Evolutionary conservation across 1,140 invertebrate species (phyloP).

Genomic region (Drosophila ogumai): DNA sequence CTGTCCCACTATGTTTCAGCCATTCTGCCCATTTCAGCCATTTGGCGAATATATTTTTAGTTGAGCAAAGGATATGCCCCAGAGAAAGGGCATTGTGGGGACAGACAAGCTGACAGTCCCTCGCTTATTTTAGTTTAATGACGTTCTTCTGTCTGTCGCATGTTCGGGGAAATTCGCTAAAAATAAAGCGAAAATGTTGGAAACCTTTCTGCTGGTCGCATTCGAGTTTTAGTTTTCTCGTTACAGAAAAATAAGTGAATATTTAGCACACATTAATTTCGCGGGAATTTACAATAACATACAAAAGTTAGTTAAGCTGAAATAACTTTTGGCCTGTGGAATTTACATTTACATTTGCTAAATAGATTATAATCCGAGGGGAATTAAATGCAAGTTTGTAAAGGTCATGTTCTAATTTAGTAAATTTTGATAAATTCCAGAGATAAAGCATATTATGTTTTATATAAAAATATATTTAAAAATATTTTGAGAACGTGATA

Average conservation of each 20-base stretch:
- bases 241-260: conserved; percentile 1
- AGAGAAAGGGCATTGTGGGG: conserved; percentile 4
- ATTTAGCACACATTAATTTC: conserved; percentile 6
- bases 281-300: background rate
- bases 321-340: background rate
- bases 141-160: conserved; percentile 61
- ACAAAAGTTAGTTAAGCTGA: background rate
- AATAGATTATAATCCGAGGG: background rate
- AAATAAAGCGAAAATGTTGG: conserved; percentile 7
- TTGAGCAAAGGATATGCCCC: conserved; percentile 16
- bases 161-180: conserved; percentile 17
- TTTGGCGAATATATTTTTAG: conserved; percentile 61
- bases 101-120: conserved; percentile 11
- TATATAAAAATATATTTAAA: background rate
- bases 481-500: background rate
- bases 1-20: conserved; percentile 19
- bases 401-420: background rate
- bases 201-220: conserved; percentile 24
- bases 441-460: background rate
- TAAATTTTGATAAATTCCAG: background rate
- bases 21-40: conserved; percentile 35
- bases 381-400: background rate
- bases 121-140: conserved; percentile 73
- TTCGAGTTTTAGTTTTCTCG: conserved; percentile 19
- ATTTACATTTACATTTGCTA: background rate